Evolutionary conservation across 2,113 vertebrate species (phyloP).

Genomic region (Anser brachyrhynchus): DNA sequence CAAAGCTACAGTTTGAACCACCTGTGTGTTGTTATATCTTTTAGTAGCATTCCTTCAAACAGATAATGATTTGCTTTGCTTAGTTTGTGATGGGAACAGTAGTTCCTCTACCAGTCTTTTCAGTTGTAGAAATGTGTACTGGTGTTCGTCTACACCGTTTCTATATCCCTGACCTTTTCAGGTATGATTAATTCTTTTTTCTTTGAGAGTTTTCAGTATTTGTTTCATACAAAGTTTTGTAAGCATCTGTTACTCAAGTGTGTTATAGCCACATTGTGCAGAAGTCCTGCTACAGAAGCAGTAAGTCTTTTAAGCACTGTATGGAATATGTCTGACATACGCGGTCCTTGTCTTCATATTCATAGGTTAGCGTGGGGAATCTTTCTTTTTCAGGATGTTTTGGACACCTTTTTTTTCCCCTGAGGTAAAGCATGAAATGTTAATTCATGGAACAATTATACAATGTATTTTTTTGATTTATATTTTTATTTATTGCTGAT

Average conservation of each 20-base stretch:
- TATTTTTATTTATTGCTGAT: constrained; percentile 58
- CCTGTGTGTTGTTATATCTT: constrained; percentile 15
- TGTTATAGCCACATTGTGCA: neutral
- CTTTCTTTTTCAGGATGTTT: constrained; percentile 39
- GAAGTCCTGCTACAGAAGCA: constrained; percentile 5
- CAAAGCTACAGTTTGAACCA: constrained; percentile 30
- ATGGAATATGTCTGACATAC: neutral
- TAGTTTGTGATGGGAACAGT: constrained; percentile 21
- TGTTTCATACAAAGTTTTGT: constrained; percentile 30
- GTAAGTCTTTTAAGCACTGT: constrained; percentile 13
- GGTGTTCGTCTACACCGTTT: neutral
- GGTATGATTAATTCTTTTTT: constrained; percentile 30
- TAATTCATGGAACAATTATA: neutral
- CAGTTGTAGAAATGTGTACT: constrained; percentile 18
- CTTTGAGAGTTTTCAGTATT: constrained; percentile 27
- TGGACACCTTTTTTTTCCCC: neutral
- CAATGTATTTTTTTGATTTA: constrained; percentile 27
- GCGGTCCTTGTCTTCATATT: constrained; percentile 31
- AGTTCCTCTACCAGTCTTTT: constrained; percentile 48
- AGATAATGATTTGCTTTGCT: constrained; percentile 42
- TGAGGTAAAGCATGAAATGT: neutral
- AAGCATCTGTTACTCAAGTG: neutral
- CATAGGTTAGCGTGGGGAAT: neutral
- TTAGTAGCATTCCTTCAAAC: constrained; percentile 71
- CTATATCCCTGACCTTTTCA: neutral